phyloP scores from a whole-genome alignment of 2,113 vertebrate species.

The Notarius lentiginosus region DNA sequence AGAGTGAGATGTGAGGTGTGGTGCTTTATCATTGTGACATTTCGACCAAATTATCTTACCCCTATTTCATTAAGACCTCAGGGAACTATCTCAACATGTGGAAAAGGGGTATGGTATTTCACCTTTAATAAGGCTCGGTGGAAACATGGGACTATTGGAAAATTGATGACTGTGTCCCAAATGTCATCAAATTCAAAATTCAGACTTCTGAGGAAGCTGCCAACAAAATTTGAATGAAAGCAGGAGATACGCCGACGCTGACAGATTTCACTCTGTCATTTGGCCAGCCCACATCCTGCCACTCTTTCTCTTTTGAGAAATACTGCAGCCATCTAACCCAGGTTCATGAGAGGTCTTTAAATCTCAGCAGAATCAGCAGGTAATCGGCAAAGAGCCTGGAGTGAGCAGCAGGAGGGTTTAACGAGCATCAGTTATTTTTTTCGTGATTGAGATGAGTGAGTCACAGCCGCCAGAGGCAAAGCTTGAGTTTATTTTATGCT shows the following conservation, averaged over 20 bases:
- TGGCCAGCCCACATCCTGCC: not conserved
- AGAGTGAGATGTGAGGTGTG: too few relatives aligned
- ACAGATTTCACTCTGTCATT: slow-evolving; percentile 38
- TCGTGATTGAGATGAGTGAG: slow-evolving; percentile 30
- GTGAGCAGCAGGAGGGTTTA: slow-evolving; percentile 25
- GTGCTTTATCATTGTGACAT: too few relatives aligned
- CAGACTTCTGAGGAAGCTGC: slow-evolving; percentile 20
- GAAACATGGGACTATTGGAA: too few relatives aligned
- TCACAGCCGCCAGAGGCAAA: slow-evolving; percentile 17
- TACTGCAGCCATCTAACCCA: not conserved
- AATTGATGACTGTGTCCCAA: slow-evolving; percentile 13
- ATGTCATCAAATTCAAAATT: not conserved
- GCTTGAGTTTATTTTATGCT: not conserved
- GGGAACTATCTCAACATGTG: too few relatives aligned
- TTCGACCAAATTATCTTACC: too few relatives aligned
- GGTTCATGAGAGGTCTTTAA: slow-evolving; percentile 19
- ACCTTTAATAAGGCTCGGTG: not conserved
- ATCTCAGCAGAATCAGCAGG: slow-evolving; percentile 32
- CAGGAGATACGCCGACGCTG: not conserved
- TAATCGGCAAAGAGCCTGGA: not conserved
- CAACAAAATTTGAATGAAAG: not conserved
- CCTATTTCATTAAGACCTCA: too few relatives aligned
- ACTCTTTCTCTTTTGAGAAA: not conserved
- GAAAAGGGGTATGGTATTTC: too few relatives aligned
- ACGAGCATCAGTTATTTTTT: slow-evolving; percentile 31